phyloP scores from a whole-genome alignment of 2,797 vertebrate genomes.

The Sylvia borin region DNA sequence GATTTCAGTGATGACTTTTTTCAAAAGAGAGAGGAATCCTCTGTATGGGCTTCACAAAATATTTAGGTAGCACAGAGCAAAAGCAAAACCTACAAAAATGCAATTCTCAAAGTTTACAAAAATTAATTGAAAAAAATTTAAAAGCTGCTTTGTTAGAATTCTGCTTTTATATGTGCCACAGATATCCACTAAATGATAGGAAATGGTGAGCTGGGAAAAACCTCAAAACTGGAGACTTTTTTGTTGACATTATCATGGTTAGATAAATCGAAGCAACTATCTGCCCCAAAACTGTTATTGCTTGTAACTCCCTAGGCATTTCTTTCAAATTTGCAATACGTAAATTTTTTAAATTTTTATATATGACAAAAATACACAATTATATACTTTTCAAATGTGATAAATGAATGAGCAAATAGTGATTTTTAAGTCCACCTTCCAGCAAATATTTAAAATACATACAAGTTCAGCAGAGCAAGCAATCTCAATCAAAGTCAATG shows the following conservation, averaged over 20 bases:
- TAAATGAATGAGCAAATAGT: not conserved
- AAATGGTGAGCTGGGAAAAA: not conserved
- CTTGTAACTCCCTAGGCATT: not conserved
- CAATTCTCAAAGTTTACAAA: slow-evolving; percentile 19
- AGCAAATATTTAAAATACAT: not conserved
- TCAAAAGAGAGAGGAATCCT: slow-evolving; percentile 29
- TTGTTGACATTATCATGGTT: not conserved
- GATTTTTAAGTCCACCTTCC: not conserved
- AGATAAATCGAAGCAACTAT: slow-evolving; percentile 37
- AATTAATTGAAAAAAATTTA: not conserved
- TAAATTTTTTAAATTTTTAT: not conserved
- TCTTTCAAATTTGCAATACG: not conserved
- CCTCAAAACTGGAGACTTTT: slow-evolving; percentile 1
- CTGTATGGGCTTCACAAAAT: slow-evolving; percentile 39
- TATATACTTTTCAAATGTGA: not conserved
- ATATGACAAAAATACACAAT: not conserved
- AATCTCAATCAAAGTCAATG: not conserved
- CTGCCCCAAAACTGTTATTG: not conserved
- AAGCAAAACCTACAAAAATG: not conserved
- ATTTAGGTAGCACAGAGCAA: slow-evolving; percentile 33
- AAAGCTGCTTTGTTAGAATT: not conserved
- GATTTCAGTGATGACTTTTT: slow-evolving; percentile 43
- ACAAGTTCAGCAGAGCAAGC: not conserved
- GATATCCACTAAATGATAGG: not conserved
- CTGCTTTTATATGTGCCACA: not conserved